These are phyloP conservation scores for Electrophaes corylata DNA, from an alignment of 2,888 invertebrate species.

Conservation along the genomic window DNA sequence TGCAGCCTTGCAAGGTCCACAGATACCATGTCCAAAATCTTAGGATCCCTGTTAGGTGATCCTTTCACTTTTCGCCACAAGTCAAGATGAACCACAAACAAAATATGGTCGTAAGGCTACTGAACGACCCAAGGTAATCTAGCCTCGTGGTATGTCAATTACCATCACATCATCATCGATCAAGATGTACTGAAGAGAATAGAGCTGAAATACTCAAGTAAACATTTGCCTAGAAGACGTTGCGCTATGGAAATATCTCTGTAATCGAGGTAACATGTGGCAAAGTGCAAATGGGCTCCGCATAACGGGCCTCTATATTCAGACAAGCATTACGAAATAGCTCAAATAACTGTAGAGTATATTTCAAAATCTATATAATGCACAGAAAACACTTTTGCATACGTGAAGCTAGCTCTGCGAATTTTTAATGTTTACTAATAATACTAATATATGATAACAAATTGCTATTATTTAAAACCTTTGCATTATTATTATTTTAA, in stretches of 20 bases:
- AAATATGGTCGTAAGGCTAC: constrained; percentile 49
- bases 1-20: constrained; percentile 22
- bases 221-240: constrained; percentile 67
- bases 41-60: constrained; percentile 38
- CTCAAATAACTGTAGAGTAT: constrained; percentile 49
- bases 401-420: constrained; percentile 25
- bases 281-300: constrained; percentile 70
- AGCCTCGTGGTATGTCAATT: constrained; percentile 45
- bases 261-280: constrained; percentile 69
- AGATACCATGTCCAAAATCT: constrained; percentile 29
- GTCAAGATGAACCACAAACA: constrained; percentile 49
- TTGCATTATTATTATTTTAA: no score
- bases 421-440: constrained; percentile 10
- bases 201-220: constrained; percentile 63
- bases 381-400: constrained; percentile 26
- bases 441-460: no score
- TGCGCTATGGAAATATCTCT: constrained; percentile 58
- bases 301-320: constrained; percentile 67
- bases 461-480: no score
- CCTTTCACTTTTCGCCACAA: constrained; percentile 62
- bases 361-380: constrained; percentile 29
- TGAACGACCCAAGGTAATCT: constrained; percentile 52
- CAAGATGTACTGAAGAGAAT: constrained; percentile 58
- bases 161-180: constrained; percentile 50
- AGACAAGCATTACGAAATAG: constrained; percentile 55